A percentile compares a stretch with the other conserved stretches of the same genome.
These are phyloP conservation scores for Misgurnus mizolepis DNA, from an alignment of 2,113 vertebrate genomes.

Conservation along the genomic window DNA sequence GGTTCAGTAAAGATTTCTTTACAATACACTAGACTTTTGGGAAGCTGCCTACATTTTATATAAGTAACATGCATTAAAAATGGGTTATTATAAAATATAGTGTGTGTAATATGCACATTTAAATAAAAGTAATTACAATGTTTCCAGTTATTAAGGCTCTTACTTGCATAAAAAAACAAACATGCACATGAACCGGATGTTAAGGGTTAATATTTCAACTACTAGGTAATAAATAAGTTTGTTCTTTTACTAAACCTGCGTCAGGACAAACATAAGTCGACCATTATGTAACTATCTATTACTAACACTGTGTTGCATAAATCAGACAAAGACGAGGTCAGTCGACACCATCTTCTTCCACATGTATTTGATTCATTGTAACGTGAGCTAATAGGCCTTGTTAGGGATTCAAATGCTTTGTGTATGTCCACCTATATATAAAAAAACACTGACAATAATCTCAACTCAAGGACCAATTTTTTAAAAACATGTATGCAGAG, in stretches of 20 bases:
- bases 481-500: background rate
- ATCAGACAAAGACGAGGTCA: constrained; percentile 43
- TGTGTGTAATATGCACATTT: background rate
- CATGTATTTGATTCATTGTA: constrained; percentile 39
- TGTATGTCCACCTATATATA: no score
- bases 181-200: background rate
- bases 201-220: background rate
- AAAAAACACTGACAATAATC: no score
- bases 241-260: background rate
- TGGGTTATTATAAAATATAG: background rate
- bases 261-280: background rate
- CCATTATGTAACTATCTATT: constrained; percentile 22
- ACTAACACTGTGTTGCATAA: constrained; percentile 35
- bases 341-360: constrained; percentile 41
- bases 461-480: background rate
- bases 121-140: background rate
- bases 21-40: background rate
- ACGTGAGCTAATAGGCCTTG: constrained; percentile 10
- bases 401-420: background rate
- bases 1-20: no score
- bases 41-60: no score
- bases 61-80: background rate
- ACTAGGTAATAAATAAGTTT: background rate
- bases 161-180: background rate
- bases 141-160: background rate